Conservation (phyloP, 2,888 invertebrate species). For the Glaucopsyche alexis region DNA sequence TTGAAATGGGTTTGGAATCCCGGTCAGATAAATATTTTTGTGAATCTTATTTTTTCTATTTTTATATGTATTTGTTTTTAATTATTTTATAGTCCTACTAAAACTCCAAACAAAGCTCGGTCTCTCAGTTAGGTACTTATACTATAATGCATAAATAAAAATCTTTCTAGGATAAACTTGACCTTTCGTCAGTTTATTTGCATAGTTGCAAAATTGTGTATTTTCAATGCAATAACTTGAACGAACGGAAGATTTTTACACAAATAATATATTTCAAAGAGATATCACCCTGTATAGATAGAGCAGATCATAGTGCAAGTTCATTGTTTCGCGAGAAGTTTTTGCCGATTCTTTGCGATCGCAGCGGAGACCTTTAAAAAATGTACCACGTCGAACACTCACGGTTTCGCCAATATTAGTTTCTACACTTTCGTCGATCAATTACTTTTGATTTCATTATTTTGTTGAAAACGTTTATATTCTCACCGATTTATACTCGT, state of each 20-base stretch:
- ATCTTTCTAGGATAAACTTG: no score
- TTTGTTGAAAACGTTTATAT: not conserved
- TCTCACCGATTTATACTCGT: not conserved
- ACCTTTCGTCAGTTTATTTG: no score
- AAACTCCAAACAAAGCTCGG: no score
- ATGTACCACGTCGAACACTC: conserved; percentile 54
- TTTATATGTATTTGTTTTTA: no score
- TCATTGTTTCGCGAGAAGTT: conserved; percentile 60
- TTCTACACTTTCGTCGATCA: conserved; percentile 52
- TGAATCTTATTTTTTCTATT: no score
- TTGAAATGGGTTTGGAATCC: no score
- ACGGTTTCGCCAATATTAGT: conserved; percentile 61
- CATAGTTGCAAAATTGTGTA: not conserved
- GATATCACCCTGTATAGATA: conserved; percentile 47
- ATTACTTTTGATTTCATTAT: conserved; percentile 27
- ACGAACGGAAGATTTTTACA: no score
- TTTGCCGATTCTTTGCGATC: conserved; percentile 58
- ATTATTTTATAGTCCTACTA: no score
- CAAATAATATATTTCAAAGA: no score
- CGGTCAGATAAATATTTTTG: no score
- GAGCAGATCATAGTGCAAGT: conserved; percentile 52
- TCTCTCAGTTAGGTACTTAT: no score
- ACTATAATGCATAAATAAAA: no score
- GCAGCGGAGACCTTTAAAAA: conserved; percentile 53
- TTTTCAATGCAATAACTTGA: not conserved